Percentiles rank a stretch among this genome's conserved stretches.
Evolutionary conservation across 2,797 vertebrate species (phyloP).

Genomic region (Salmo trutta): DNA sequence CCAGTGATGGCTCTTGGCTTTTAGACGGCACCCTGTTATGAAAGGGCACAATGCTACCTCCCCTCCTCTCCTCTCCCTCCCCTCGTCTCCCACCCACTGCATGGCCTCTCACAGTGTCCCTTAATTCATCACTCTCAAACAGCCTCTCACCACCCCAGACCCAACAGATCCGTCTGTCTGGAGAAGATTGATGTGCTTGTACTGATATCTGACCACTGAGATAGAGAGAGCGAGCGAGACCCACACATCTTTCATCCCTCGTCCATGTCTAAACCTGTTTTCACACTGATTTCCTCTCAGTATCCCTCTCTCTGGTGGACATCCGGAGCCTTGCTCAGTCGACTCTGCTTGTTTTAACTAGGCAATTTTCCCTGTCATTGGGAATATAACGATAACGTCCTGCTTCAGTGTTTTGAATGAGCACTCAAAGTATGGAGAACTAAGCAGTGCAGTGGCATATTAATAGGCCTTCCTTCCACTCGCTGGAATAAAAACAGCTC

Average conservation of each 20-base stretch:
- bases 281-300: neutral
- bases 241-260: neutral
- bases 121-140: slow-evolving; percentile 56
- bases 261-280: neutral
- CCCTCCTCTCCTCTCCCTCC: neutral
- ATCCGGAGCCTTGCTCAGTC: too few species aligned
- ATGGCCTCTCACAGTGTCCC: neutral
- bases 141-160: slow-evolving; percentile 44
- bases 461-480: neutral
- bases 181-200: slow-evolving; percentile 68
- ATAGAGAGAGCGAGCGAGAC: neutral
- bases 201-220: slow-evolving; percentile 7
- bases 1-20: slow-evolving; percentile 29
- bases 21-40: slow-evolving; percentile 34
- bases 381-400: slow-evolving; percentile 25
- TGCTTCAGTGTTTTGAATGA: slow-evolving; percentile 10
- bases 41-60: slow-evolving; percentile 14
- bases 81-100: neutral
- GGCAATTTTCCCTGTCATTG: slow-evolving; percentile 25
- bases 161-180: slow-evolving; percentile 41
- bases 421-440: neutral
- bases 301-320: neutral
- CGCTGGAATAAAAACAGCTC: neutral
- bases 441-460: neutral
- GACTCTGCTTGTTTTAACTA: slow-evolving; percentile 2